phyloP scores from a whole-genome alignment of 2,797 vertebrate genomes.

The Borostomias antarcticus region DNA sequence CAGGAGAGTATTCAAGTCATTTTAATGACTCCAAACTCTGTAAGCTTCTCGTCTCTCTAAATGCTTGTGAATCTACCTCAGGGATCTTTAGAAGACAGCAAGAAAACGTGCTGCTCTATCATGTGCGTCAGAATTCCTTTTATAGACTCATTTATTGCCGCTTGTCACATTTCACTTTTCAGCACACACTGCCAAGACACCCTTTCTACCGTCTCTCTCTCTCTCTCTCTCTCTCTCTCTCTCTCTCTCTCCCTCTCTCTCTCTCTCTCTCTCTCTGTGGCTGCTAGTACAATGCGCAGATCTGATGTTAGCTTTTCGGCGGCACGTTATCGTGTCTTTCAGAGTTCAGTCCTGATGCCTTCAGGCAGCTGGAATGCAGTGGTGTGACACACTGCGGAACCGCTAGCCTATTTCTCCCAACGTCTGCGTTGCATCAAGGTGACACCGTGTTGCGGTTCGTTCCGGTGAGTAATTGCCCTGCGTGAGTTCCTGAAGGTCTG shows the following conservation, averaged over 20 bases:
- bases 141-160: constrained; percentile 46
- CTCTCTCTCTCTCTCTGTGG: too few relatives aligned
- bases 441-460: constrained; percentile 56
- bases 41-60: constrained; percentile 31
- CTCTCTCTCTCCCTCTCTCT: too few relatives aligned
- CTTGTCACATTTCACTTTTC: constrained; percentile 48
- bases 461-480: constrained; percentile 46
- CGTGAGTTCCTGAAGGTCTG: constrained; percentile 54
- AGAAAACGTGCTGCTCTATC: constrained; percentile 49
- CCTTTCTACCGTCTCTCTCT: constrained; percentile 38
- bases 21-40: constrained; percentile 35
- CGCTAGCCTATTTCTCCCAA: constrained; percentile 35
- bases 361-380: not conserved
- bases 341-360: constrained; percentile 1
- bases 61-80: constrained; percentile 33
- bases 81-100: constrained; percentile 28
- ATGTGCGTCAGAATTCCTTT: constrained; percentile 48
- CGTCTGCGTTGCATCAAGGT: constrained; percentile 55
- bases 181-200: constrained; percentile 40
- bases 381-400: constrained; percentile 11
- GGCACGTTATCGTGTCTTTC: not conserved
- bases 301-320: too few relatives aligned
- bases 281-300: too few relatives aligned
- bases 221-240: not conserved
- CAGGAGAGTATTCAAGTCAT: constrained; percentile 18